Conservation (phyloP, 2,113 vertebrate genomes). For the Notothenia coriiceps region DNA sequence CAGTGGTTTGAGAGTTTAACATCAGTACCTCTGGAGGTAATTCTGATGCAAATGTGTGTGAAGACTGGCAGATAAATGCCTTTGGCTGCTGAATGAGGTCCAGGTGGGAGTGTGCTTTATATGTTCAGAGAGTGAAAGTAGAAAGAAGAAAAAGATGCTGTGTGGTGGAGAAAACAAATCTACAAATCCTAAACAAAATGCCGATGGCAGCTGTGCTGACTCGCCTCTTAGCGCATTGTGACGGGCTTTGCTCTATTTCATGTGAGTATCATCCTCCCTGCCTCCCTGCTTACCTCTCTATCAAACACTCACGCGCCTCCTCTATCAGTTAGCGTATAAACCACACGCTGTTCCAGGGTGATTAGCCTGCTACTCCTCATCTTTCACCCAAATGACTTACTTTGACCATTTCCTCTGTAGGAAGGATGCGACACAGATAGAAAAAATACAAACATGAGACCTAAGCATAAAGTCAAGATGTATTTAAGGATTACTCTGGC, state of each 20-base stretch:
- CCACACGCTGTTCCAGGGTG: constrained; percentile 35
- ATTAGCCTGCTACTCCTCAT: constrained; percentile 49
- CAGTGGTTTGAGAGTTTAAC: constrained; percentile 84
- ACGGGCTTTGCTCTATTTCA: constrained; percentile 74
- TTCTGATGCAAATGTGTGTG: constrained; percentile 83
- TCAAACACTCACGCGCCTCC: constrained; percentile 53
- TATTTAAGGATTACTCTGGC: constrained; percentile 29
- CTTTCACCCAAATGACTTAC: constrained; percentile 36
- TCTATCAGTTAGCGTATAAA: constrained; percentile 38
- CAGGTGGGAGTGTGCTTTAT: constrained; percentile 80
- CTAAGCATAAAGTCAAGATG: background rate
- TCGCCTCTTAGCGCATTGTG: constrained; percentile 76
- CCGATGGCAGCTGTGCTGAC: constrained; percentile 73
- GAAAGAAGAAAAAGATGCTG: constrained; percentile 35
- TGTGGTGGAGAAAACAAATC: constrained; percentile 40
- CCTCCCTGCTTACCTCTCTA: constrained; percentile 53
- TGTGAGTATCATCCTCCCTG: constrained; percentile 60
- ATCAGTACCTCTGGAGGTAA: constrained; percentile 80
- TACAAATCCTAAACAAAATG: constrained; percentile 73
- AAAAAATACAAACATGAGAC: background rate
- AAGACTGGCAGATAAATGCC: constrained; percentile 80
- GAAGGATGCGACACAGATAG: background rate
- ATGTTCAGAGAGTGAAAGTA: constrained; percentile 66
- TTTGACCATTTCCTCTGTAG: constrained; percentile 33
- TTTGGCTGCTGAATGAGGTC: constrained; percentile 77